Conservation (phyloP, 2,888 invertebrate genomes). For the Xestobium rufovillosum region DNA sequence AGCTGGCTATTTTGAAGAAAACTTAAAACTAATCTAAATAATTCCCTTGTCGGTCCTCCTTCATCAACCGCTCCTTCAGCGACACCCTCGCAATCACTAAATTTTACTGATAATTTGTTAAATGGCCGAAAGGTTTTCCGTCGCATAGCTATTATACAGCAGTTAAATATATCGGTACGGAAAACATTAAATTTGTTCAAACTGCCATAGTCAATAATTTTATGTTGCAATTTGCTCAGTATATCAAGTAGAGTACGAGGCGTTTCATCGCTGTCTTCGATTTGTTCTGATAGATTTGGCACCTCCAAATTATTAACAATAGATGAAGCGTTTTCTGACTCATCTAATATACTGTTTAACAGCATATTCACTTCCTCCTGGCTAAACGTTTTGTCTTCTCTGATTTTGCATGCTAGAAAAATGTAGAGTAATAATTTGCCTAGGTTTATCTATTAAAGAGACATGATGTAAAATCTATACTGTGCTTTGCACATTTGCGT, state of each 20-base stretch:
- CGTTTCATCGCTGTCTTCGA: constrained; percentile 3
- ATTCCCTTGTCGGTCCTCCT: constrained; percentile 23
- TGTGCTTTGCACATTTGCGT: no score
- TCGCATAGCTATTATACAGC: constrained; percentile 18
- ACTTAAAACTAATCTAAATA: constrained; percentile 19
- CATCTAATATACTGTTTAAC: constrained; percentile 1
- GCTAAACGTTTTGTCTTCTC: no score
- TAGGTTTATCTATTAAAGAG: no score
- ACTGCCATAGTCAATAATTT: constrained; percentile 8
- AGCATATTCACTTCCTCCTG: constrained; percentile 3
- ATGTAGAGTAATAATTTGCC: no score
- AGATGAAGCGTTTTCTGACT: not conserved
- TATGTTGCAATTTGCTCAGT: constrained; percentile 7
- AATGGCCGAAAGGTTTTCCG: constrained; percentile 16
- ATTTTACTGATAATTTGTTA: constrained; percentile 19
- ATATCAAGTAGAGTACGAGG: constrained; percentile 1
- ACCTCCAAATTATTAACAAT: constrained; percentile 2
- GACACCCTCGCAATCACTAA: constrained; percentile 17
- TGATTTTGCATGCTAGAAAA: no score
- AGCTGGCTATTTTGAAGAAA: constrained; percentile 16
- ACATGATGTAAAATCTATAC: no score
- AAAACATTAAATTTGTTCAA: constrained; percentile 16
- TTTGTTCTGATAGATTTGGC: not conserved
- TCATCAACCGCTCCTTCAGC: constrained; percentile 22
- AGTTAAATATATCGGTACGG: constrained; percentile 19